Conservation (phyloP, 1,140 invertebrate species). For the Platorchestia sp. region DNA sequence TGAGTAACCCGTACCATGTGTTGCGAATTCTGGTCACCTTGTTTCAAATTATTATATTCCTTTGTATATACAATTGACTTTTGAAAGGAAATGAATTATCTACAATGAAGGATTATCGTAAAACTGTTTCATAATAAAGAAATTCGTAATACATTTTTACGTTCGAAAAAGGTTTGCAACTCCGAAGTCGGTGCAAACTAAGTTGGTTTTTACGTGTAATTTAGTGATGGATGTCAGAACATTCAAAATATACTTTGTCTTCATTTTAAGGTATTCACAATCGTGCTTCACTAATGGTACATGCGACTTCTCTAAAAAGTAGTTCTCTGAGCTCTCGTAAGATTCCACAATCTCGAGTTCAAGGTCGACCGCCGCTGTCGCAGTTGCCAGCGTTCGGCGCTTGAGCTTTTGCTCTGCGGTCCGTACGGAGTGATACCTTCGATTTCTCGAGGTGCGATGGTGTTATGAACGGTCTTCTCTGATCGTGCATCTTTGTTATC, state of each 20-base stretch:
- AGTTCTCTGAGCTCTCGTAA: neutral
- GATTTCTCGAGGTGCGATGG: neutral
- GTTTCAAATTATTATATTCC: neutral
- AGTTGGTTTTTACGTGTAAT: neutral
- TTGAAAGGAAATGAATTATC: neutral
- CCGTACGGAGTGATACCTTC: neutral
- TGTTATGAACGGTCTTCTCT: neutral
- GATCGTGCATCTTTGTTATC: neutral
- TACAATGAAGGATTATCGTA: neutral
- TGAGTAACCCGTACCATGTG: too few species aligned
- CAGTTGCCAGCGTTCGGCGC: neutral
- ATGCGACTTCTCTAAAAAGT: conserved; percentile 11
- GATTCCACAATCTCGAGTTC: neutral
- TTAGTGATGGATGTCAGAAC: neutral
- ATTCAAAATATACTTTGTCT: neutral
- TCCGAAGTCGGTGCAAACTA: neutral
- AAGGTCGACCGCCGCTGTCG: neutral
- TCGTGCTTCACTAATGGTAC: neutral
- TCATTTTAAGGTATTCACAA: neutral
- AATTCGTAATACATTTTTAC: neutral
- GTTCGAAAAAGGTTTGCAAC: too few species aligned
- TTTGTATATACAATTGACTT: neutral
- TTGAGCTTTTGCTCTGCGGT: neutral
- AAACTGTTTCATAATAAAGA: neutral
- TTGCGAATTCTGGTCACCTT: neutral